Evolutionary conservation across 2,113 vertebrate genomes (phyloP), one percentile per base, ranked within the genome.

Genomic region (Ceuthmochares aereus): DNA sequence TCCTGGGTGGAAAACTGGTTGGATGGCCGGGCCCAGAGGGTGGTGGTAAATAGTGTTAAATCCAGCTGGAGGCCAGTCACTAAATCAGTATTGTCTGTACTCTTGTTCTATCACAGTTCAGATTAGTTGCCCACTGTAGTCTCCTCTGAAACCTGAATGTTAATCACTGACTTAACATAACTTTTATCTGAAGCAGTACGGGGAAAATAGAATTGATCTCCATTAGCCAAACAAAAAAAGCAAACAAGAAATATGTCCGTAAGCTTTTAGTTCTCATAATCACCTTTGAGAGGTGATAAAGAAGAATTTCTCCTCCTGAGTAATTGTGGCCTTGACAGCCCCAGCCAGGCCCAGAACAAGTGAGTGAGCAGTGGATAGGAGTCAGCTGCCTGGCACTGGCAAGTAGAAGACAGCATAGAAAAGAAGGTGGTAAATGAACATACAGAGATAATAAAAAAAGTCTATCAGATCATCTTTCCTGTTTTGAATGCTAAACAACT

Each of bases 141-240:
- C 29, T 95, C 47, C 76, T 43, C 34, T 84, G 76, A 88, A 95
- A 95, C 51, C 47, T 77, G 55, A 81, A 95, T 89, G 80, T 90
- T 92, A 95, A 92, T 90, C 83, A 63, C 64, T 86, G 60, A 47
- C 37, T 95, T 89, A 74, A 80, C 51, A 70, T 92, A 67, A 86
- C 34, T 68, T 92, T 90, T 74, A 88, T 84, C 43, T 84, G 76
- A 32, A 87, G 34, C 37, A 54, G 16, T 30, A 69, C 27, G 34
- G 23, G 34, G 0, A 2, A 0, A 90, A 70, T 70, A 10, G 1
- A 30, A 75, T 70, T 78, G 62, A 47, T 95, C 14, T 74, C 42
- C 47, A 27, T 69, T 77, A 89, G 63, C 59, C 78, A 81, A 93
- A 90, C 72, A 22, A 58, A 75, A 62, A 84, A 80, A 74, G 4